Evolutionary conservation across 2,888 invertebrate genomes (phyloP), one percentile per base, ranked within the genome.

Genomic region (Panopea generosa): DNA sequence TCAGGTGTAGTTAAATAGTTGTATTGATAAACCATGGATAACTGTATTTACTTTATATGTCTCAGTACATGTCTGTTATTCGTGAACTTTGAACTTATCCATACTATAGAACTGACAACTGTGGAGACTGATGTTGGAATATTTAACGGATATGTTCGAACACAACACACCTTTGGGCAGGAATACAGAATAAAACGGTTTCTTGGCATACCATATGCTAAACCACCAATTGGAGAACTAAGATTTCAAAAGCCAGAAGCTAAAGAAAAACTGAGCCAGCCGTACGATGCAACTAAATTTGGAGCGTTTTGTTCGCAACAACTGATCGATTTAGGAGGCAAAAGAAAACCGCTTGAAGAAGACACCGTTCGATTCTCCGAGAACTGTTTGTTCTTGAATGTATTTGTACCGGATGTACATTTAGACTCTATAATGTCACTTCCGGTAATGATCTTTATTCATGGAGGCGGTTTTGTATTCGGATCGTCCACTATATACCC

Each of bases 361-460:
- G 50, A 14, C 11, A 50, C 2, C 24, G 24, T 20, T 9, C 18
- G 11, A 2, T 14, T 18, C 9, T 50, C 50, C 18, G 50, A 50
- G 50, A 22, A 50, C 11, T 50, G 50, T 50, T 50, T 50, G 50
- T 50, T 18, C 20, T 50, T 50, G 50, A 50, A 50, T 20, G 20
- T 50, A 14, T 14, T 50, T 20, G 20, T 24, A 14, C 50, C 50
- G 11, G 20, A 50, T 2, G 22, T 20, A 33, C 33, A 4, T 33
- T 33, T 11, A 33, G 33, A 7, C 11, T 11, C 33, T 33, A 11
- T 7, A 33, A 33, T 11, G 33, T 33, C 33, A 33, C 33, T 33
- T 33, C 33, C 33, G 33, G 33, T 33, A 7, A 33, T 33, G 33
- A 33, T 33, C 4, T 33, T 7, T 33, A 33, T 33, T 11, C 33